Evolutionary conservation across 2,113 vertebrate genomes (phyloP), one percentile per base, ranked within the genome.

Genomic region (Mustela nigripes): DNA sequence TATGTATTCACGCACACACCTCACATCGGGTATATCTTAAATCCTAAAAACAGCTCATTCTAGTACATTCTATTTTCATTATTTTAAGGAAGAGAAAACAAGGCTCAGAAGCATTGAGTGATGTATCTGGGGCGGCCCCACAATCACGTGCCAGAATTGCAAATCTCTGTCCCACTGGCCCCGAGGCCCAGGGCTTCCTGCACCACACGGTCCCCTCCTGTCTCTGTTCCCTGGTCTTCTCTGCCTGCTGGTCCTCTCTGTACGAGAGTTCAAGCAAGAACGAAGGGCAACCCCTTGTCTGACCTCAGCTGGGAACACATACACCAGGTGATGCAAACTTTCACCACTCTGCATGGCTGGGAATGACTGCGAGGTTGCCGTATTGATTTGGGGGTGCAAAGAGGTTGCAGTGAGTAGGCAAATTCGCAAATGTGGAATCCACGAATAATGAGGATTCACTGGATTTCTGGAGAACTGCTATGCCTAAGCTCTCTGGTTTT

Each of bases 191-290:
- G 5, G 12, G 65, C 26, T 19, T 60, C 48, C 11, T 24, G 69
- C 4, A 0, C 2, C 1, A 21, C 21, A 2, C 1, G 14, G 39
- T 7, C 7, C 63, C 6, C 24, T 36, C 71, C 39, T 0, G 0
- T 10, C 45, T 28, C 84, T 8, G 2, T 15, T 28, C 58, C 19
- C n/a, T 11, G 31, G 88, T 19, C 19, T 1, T 15, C n/a, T 84
- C n/a, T 63, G 36, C 11, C 63, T 33, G 11, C 31, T 24, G 33
- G 88, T 19, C 15, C 2, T 15, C 28, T 84, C 42, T 63, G 36
- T 11, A 15, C 1, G 39, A n/a, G 11, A 67, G 33, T 18, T 1
- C 19, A 26, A 65, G 16, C 80, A 53, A 67, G 39, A 78, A 50
- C 3, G n/a, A 21, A 21, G 9, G 45, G 79, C 4, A 1, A 4